Evolutionary conservation across 2,113 vertebrate genomes (phyloP).

Genomic region (Eleginops maclovinus): DNA sequence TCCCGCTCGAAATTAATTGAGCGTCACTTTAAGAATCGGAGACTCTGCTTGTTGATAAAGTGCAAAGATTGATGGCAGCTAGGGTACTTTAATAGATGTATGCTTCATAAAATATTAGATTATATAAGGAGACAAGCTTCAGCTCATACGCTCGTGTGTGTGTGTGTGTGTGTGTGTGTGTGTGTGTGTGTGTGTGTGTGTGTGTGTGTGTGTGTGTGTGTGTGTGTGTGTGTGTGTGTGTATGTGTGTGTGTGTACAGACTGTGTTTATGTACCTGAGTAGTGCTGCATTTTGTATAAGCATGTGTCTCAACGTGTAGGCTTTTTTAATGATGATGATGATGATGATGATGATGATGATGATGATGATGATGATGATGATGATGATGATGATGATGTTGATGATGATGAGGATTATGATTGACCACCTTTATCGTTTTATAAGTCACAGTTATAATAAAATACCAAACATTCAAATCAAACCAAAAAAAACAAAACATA

Average conservation of each 20-base stretch:
- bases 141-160: conserved; percentile 1
- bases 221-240: background rate
- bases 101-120: conserved; percentile 59
- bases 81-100: conserved; percentile 53
- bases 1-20: conserved; percentile 61
- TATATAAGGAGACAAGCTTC: conserved; percentile 38
- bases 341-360: background rate
- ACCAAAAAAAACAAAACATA: too few species aligned
- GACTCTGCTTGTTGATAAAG: conserved; percentile 64
- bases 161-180: background rate
- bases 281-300: background rate
- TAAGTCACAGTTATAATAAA: too few species aligned
- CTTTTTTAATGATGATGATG: too few species aligned
- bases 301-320: background rate
- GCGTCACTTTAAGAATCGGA: conserved; percentile 56
- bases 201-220: conserved; percentile 8
- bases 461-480: too few species aligned
- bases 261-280: background rate
- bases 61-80: conserved; percentile 58
- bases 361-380: background rate
- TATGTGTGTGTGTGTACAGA: background rate
- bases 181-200: background rate
- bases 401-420: background rate
- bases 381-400: background rate
- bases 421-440: too few species aligned